Evolutionary conservation across 2,113 vertebrate genomes (phyloP).

Genomic region (Rattus rattus): DNA sequence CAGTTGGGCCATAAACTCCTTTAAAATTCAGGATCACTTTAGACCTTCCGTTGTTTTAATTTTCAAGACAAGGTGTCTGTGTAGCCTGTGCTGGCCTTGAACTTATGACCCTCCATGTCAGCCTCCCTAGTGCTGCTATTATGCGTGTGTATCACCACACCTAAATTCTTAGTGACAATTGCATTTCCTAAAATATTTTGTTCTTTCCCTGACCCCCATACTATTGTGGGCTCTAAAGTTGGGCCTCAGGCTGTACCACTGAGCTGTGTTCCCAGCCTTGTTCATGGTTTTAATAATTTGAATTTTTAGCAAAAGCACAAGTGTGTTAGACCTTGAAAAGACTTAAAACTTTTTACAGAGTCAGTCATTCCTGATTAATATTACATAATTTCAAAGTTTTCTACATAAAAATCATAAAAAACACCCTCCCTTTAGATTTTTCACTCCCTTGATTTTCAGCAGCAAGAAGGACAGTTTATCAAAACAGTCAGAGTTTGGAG

Average conservation of each 20-base stretch:
- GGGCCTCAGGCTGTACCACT: not conserved
- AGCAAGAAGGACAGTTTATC: constrained; percentile 12
- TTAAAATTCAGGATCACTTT: constrained; percentile 3
- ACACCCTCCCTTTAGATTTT: not conserved
- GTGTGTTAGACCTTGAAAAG: constrained; percentile 39
- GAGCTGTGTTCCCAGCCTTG: not conserved
- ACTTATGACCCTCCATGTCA: not conserved
- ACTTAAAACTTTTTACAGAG: constrained; percentile 16
- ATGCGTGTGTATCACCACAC: not conserved
- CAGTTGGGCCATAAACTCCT: not conserved
- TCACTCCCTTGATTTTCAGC: constrained; percentile 31
- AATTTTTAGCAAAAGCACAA: constrained; percentile 26
- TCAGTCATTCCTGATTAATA: constrained; percentile 48
- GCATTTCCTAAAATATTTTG: constrained; percentile 7
- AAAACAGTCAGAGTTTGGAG: not conserved
- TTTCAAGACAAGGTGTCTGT: not conserved
- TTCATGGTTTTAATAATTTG: constrained; percentile 36
- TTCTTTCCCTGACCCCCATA: not conserved
- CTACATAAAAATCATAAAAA: not conserved
- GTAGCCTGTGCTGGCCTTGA: not conserved
- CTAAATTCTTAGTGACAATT: not conserved
- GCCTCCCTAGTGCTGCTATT: not conserved
- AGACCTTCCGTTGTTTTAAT: not conserved
- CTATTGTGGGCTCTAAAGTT: not conserved
- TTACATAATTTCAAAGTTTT: constrained; percentile 53